A percentile compares a stretch with the other conserved stretches of the same genome.
These are phyloP conservation scores for Perca flavescens DNA, from an alignment of 2,113 vertebrate genomes.

Conservation along the genomic window DNA sequence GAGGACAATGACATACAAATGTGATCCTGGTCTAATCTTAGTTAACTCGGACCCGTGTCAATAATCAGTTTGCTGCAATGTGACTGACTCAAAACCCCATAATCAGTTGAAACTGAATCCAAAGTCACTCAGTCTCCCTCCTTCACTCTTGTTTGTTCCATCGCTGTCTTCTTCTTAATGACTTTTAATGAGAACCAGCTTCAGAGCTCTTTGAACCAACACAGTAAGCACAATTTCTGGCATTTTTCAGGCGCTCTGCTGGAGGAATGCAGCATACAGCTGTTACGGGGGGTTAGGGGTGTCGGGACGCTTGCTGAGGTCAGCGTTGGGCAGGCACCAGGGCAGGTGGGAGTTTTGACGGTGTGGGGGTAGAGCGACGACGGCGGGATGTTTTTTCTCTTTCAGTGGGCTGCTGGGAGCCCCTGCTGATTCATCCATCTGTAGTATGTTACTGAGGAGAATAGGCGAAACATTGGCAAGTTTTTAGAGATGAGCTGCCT, in stretches of 20 bases:
- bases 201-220: slow-evolving; percentile 65
- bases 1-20: slow-evolving; percentile 42
- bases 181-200: slow-evolving; percentile 79
- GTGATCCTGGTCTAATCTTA: slow-evolving; percentile 28
- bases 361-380: slow-evolving; percentile 61
- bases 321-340: slow-evolving; percentile 77
- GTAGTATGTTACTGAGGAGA: slow-evolving; percentile 61
- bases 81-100: slow-evolving; percentile 28
- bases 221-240: slow-evolving; percentile 77
- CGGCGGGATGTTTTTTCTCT: slow-evolving; percentile 37
- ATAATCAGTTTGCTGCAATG: slow-evolving; percentile 32
- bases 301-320: slow-evolving; percentile 71
- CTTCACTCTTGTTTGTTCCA: slow-evolving; percentile 60
- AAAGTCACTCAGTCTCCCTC: slow-evolving; percentile 2
- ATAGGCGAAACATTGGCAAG: slow-evolving; percentile 27
- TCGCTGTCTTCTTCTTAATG: slow-evolving; percentile 70
- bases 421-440: slow-evolving; percentile 71
- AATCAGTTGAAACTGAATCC: slow-evolving; percentile 32
- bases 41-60: slow-evolving; percentile 32
- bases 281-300: slow-evolving; percentile 69
- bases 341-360: slow-evolving; percentile 75
- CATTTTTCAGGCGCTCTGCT: slow-evolving; percentile 73
- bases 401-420: slow-evolving; percentile 48
- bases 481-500: slow-evolving; percentile 46
- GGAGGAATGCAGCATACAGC: slow-evolving; percentile 80